These are phyloP conservation scores for Brachyrhaphis roseni DNA, from an alignment of 2,797 vertebrate species.

Conservation along the genomic window DNA sequence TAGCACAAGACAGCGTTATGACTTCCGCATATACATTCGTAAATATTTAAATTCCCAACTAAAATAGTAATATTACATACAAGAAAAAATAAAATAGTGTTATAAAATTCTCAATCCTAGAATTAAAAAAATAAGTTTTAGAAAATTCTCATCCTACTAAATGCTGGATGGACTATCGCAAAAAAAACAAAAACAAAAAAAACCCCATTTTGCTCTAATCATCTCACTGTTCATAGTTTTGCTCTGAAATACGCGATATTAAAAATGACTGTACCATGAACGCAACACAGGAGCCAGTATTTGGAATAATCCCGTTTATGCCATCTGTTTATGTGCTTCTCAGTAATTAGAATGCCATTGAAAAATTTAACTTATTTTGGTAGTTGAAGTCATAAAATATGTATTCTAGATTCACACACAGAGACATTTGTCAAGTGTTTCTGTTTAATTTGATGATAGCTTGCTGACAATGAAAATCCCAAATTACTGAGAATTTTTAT, in stretches of 20 bases:
- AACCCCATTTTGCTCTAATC: background rate
- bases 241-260: background rate
- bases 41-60: background rate
- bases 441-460: background rate
- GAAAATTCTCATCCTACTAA: background rate
- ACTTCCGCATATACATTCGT: background rate
- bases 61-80: background rate
- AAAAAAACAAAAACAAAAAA: background rate
- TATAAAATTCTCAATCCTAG: background rate
- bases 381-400: background rate
- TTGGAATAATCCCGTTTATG: background rate
- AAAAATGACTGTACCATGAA: background rate
- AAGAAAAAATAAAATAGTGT: background rate
- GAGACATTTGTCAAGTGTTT: background rate
- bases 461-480: background rate
- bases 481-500: too few species aligned
- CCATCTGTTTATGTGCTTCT: background rate
- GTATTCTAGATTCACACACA: background rate
- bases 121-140: too few species aligned
- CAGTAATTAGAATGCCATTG: background rate
- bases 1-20: rapidly evolving
- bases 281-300: background rate
- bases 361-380: background rate
- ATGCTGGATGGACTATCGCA: background rate
- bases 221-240: background rate